Evolutionary conservation across 2,888 invertebrate genomes (phyloP), one percentile per base, ranked within the genome.

Genomic region (Julus scandinavius): DNA sequence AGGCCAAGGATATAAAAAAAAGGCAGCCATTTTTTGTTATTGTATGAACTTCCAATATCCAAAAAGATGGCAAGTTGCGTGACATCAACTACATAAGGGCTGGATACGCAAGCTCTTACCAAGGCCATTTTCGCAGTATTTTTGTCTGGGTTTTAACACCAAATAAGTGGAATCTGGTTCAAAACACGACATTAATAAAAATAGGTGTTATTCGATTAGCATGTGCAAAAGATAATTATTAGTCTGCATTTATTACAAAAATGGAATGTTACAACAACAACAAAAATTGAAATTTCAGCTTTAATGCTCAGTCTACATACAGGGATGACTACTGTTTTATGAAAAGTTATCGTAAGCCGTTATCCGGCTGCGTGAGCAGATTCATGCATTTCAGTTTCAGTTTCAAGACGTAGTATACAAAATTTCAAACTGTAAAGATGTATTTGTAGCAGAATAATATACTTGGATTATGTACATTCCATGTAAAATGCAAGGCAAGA

Each of bases 101-200:
- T 29, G 29, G 29, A 29, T 72, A 72, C 13, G 29, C 72, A 20
- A 5, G n/a, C 72, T 72, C 6, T 5, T 20, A 72, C 72, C 72
- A 72, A 72, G 72, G 72, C 72, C 72, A 11, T 0, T 72, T 72
- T 72, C 7, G 20, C 72, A 72, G 72, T 29, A 72, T 29, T 29
- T 72, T 29, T 29, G 72, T 72, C 72, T 72, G 29, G 72, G 29
- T 72, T 72, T 72, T n/a, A n/a, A n/a, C 72, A 29, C 29, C 72
- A 72, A 29, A 20, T 29, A 29, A 38, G 29, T 29, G 72, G 11
- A 72, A 72, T 29, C 29, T 72, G 72, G 11, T 13, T 72, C 6
- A 72, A 11, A 72, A 54, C 5, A 72, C 29, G 29, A 29, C 29
- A 29, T 11, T 1, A 20, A 20, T 63, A 63, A n/a, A 20, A 63